These are phyloP conservation scores for Podarcis siculus DNA, from an alignment of 2,797 vertebrate genomes.

Conservation along the genomic window DNA sequence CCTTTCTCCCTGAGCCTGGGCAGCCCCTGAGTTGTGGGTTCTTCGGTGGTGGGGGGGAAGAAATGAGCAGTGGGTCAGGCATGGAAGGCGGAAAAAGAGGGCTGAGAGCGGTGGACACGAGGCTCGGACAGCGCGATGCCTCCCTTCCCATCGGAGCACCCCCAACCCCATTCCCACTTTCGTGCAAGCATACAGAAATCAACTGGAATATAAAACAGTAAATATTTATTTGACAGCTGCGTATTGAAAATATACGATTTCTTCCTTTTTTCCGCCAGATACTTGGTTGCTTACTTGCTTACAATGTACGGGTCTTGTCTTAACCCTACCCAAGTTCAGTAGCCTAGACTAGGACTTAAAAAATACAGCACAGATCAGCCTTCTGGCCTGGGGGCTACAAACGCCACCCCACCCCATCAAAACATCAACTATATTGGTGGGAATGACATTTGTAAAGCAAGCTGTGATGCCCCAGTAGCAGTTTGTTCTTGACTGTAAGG, in stretches of 20 bases:
- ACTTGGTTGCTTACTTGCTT: neutral
- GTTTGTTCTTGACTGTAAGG: neutral
- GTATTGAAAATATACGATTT: neutral
- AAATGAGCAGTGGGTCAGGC: too few species aligned
- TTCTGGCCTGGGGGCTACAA: neutral
- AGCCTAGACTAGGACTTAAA: neutral
- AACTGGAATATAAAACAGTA: neutral
- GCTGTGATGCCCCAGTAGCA: neutral
- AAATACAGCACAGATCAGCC: neutral
- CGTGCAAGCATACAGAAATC: neutral
- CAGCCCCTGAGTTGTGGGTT: too few species aligned
- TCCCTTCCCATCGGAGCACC: too few species aligned
- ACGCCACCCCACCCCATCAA: accelerated
- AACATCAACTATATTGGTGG: neutral
- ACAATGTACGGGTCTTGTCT: neutral
- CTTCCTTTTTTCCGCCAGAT: neutral
- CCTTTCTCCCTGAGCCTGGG: too few species aligned
- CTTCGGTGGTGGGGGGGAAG: too few species aligned
- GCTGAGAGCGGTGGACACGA: too few species aligned
- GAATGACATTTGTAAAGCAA: neutral
- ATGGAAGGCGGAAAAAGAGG: too few species aligned
- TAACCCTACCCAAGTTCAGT: neutral
- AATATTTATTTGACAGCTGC: constrained; percentile 12
- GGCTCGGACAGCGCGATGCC: too few species aligned
- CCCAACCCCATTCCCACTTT: too few species aligned